Evolutionary conservation across 2,797 vertebrate genomes (phyloP), one percentile per base, ranked within the genome.

Genomic region (Poecilia velifera): DNA sequence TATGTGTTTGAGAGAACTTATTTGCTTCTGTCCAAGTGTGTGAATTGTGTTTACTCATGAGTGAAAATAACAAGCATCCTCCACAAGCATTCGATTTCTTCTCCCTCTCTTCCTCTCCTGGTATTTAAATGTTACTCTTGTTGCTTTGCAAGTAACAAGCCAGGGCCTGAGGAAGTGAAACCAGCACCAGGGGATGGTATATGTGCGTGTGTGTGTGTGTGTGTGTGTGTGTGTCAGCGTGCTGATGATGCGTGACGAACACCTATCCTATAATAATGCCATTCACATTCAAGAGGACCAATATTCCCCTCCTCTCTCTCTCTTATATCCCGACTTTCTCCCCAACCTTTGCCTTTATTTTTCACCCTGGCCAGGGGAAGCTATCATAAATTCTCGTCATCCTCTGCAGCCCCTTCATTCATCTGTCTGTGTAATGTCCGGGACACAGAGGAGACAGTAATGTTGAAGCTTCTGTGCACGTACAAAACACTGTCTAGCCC

Each of bases 231-330:
- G 85, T 82, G 78, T 70, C 39, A 72, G 83, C 47, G 81, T 85
- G 82, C 76, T 79, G 80, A 81, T 74, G 74, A 90, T 82, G 92
- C 80, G 41, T 95, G 95, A 96, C 92, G 91, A 93, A 94, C 92
- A 94, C 90, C 89, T 92, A 90, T 91, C 85, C 88, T 88, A 95
- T 95, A 93, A 94, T 91, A 94, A 94, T 92, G 91, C 92, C 86
- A 84, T 84, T 93, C 88, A 89, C 84, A 90, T 93, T 86, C 90
- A 84, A 84, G 72, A 85, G 79, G 84, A 85, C 73, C 87, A 85
- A 71, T 45, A 72, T 59, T 71, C 71, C 62, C 49, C 76, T 62
- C 78, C 71, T 78, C 73, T 79, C 57, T 76, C 41, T 59, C 45
- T 75, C 68, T 45, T 49, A 39, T 22, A 78, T 6, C 59, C 18